Evolutionary conservation across 1,140 invertebrate genomes (phyloP).

Genomic region (Sitophilus oryzae): DNA sequence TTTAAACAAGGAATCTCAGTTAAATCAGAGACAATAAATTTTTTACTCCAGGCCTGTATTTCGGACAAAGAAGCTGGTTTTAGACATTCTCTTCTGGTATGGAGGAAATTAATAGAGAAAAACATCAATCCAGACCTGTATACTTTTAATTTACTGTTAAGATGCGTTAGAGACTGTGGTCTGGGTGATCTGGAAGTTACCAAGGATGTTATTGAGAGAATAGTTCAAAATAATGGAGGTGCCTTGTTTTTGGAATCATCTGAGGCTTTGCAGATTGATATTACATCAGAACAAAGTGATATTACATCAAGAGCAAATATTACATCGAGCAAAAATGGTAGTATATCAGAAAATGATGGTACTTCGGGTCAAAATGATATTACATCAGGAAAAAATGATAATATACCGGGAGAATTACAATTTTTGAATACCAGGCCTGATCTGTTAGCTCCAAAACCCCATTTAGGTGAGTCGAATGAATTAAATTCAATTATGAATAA

Average conservation of each 20-base stretch:
- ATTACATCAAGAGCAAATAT: too few species aligned
- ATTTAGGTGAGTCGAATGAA: constrained; percentile 38
- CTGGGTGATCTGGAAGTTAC: constrained; percentile 61
- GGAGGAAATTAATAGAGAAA: constrained; percentile 69
- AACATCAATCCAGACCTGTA: constrained; percentile 62
- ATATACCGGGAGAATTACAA: neutral
- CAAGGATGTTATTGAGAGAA: constrained; percentile 43
- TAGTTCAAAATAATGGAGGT: constrained; percentile 8
- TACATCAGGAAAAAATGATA: too few species aligned
- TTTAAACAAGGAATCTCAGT: constrained; percentile 56
- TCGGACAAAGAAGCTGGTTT: constrained; percentile 72
- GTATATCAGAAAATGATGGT: too few species aligned
- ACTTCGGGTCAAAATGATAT: too few species aligned
- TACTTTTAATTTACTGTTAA: constrained; percentile 76
- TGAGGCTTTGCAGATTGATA: neutral
- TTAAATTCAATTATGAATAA: neutral
- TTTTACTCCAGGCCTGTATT: constrained; percentile 77
- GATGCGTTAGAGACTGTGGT: constrained; percentile 71
- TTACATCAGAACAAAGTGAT: too few species aligned
- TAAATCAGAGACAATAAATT: constrained; percentile 66
- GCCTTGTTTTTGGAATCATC: neutral
- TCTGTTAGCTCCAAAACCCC: constrained; percentile 50
- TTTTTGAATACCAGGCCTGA: constrained; percentile 51
- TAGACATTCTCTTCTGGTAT: constrained; percentile 72
- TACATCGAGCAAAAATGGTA: too few species aligned